phyloP scores from a whole-genome alignment of 2,797 vertebrate species.

The Oreortyx pictus region DNA sequence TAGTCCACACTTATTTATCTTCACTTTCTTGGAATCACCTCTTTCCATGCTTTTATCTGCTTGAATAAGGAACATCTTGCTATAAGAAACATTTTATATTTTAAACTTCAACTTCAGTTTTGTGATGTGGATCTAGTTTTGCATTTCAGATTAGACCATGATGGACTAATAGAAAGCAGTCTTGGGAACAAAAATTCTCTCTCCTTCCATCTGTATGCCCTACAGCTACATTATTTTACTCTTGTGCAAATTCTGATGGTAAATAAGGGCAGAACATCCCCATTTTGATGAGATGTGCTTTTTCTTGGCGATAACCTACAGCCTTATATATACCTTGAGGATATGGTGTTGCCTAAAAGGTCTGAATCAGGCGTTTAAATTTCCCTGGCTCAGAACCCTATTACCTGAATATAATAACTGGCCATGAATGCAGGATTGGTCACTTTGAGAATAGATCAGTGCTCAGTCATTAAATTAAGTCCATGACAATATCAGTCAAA shows the following conservation, averaged over 20 bases:
- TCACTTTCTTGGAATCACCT: neutral
- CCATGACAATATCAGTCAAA: neutral
- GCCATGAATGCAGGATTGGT: neutral
- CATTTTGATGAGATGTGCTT: neutral
- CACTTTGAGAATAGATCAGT: neutral
- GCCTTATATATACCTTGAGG: fast-evolving
- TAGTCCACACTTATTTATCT: neutral
- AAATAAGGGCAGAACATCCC: neutral
- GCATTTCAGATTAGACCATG: neutral
- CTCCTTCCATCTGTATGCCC: neutral
- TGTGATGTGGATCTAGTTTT: neutral
- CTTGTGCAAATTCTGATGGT: neutral
- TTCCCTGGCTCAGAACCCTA: neutral
- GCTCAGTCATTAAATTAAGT: neutral
- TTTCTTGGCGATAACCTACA: neutral
- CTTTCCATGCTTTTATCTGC: neutral
- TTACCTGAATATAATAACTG: neutral
- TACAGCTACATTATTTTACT: neutral
- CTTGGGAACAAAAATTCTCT: neutral
- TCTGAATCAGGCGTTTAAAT: fast-evolving
- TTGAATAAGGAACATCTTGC: neutral
- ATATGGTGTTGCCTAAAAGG: neutral
- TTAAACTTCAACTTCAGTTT: neutral
- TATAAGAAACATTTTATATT: neutral
- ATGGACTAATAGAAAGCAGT: neutral